These are phyloP conservation scores for Graphium colonna DNA, from an alignment of 2,888 invertebrate species.

Conservation along the genomic window DNA sequence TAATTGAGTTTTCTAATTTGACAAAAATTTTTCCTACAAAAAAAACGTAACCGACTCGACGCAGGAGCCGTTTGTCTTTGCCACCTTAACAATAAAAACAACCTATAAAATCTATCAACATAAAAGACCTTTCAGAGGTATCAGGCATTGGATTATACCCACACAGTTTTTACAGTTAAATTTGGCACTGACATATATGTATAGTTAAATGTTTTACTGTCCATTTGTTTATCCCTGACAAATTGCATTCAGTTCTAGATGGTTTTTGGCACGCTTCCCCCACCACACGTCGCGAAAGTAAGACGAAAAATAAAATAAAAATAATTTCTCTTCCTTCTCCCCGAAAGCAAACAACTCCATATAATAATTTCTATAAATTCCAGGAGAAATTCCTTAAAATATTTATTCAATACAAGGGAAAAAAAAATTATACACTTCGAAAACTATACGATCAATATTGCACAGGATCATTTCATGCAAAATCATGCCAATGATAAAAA, in stretches of 20 bases:
- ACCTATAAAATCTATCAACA: constrained; percentile 78
- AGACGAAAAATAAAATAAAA: constrained; percentile 38
- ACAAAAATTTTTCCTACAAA: constrained; percentile 61
- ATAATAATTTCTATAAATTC: constrained; percentile 40
- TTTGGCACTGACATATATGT: constrained; percentile 66
- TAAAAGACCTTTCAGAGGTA: constrained; percentile 62
- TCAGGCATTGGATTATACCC: constrained; percentile 40
- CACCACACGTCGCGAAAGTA: constrained; percentile 30
- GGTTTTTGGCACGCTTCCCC: constrained; percentile 59
- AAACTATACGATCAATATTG: constrained; percentile 63
- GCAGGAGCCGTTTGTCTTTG: constrained; percentile 56
- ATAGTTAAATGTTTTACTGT: constrained; percentile 44
- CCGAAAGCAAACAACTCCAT: constrained; percentile 26
- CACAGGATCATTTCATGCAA: constrained; percentile 68
- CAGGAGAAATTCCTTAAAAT: constrained; percentile 52
- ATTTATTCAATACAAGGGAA: constrained; percentile 47
- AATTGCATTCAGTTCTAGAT: constrained; percentile 51
- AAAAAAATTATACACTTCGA: constrained; percentile 45
- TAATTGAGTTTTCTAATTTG: constrained; percentile 75
- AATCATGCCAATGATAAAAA: constrained; percentile 51
- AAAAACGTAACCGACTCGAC: constrained; percentile 52
- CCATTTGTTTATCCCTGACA: constrained; percentile 33
- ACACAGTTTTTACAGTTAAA: constrained; percentile 48
- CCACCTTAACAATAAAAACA: constrained; percentile 78
- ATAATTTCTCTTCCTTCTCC: constrained; percentile 38